Percentiles rank a stretch among this genome's conserved stretches.
Conservation (phyloP, 1,140 invertebrate genomes). For the Drosophila sp. region DNA sequence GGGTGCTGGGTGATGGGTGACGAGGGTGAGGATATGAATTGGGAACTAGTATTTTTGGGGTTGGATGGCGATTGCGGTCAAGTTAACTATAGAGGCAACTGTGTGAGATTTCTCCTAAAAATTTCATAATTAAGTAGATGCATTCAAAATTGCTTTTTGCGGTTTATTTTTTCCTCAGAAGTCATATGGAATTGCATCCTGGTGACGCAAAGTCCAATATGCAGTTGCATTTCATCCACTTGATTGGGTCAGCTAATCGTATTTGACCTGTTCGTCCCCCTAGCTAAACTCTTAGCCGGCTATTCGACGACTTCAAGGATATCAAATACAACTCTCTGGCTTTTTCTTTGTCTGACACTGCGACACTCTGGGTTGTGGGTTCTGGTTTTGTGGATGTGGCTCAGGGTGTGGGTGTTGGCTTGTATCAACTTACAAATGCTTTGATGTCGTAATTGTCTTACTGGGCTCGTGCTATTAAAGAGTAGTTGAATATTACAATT, state of each 20-base stretch:
- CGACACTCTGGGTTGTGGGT: slow-evolving; percentile 2
- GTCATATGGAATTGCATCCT: slow-evolving; percentile 54
- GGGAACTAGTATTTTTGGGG: no score
- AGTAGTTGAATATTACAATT: slow-evolving; percentile 5
- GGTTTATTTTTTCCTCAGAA: slow-evolving; percentile 50
- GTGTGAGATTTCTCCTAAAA: slow-evolving; percentile 27
- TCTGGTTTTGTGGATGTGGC: no score
- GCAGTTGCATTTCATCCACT: slow-evolving; percentile 9
- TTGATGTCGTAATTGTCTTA: slow-evolving; percentile 32
- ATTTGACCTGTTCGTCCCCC: slow-evolving; percentile 30
- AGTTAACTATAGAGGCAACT: neutral
- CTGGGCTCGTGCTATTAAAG: slow-evolving; percentile 20
- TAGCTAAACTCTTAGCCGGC: slow-evolving; percentile 9
- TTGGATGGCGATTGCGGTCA: slow-evolving; percentile 9
- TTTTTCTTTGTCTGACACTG: slow-evolving; percentile 24
- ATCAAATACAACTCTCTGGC: slow-evolving; percentile 49
- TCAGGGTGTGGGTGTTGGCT: slow-evolving; percentile 11
- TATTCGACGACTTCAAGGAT: slow-evolving; percentile 57
- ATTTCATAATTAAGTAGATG: slow-evolving; percentile 56
- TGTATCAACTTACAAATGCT: slow-evolving; percentile 34
- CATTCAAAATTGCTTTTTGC: slow-evolving; percentile 30
- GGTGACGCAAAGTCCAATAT: slow-evolving; percentile 9
- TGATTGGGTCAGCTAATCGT: slow-evolving; percentile 36
- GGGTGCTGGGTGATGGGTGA: neutral
- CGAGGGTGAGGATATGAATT: neutral